These are phyloP conservation scores for Anoplophora glabripennis DNA, from an alignment of 1,140 invertebrate genomes.

Conservation along the genomic window DNA sequence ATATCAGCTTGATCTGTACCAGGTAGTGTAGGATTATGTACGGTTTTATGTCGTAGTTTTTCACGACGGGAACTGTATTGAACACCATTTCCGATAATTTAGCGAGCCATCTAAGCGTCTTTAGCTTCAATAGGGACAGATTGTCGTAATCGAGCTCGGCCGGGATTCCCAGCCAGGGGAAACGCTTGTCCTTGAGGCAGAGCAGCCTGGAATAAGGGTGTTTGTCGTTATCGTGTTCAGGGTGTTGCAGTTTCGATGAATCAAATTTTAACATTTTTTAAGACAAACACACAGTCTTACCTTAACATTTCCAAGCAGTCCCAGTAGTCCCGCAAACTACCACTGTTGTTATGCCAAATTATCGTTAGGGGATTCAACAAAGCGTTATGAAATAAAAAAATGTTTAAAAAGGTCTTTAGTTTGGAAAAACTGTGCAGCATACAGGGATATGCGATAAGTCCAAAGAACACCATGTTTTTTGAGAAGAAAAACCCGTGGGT, in stretches of 20 bases:
- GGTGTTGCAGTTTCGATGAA: background rate
- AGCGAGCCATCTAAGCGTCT: constrained; percentile 35
- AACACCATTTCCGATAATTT: constrained; percentile 39
- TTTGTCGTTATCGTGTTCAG: background rate
- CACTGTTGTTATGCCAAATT: constrained; percentile 28
- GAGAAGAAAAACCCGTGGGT: constrained; percentile 31
- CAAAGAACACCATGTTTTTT: constrained; percentile 26
- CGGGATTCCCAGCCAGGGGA: constrained; percentile 37
- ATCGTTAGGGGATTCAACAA: constrained; percentile 27
- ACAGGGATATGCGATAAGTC: constrained; percentile 25
- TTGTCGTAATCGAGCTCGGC: constrained; percentile 32
- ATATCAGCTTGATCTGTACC: constrained; percentile 34
- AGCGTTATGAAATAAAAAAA: constrained; percentile 31
- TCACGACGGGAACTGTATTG: constrained; percentile 25
- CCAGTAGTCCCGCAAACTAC: constrained; percentile 30
- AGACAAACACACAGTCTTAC: no score
- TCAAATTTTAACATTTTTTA: background rate
- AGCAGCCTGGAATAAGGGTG: constrained; percentile 20
- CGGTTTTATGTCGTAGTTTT: constrained; percentile 36
- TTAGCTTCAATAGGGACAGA: constrained; percentile 29
- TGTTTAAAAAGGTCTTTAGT: constrained; percentile 22
- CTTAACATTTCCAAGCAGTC: constrained; percentile 39
- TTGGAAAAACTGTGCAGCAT: constrained; percentile 24
- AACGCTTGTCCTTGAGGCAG: constrained; percentile 37
- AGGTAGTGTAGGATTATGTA: constrained; percentile 37